A percentile compares a stretch with the other conserved stretches of the same genome.
These are phyloP conservation scores for Benthosema pterotum DNA, from an alignment of 2,797 vertebrate species.

Conservation along the genomic window DNA sequence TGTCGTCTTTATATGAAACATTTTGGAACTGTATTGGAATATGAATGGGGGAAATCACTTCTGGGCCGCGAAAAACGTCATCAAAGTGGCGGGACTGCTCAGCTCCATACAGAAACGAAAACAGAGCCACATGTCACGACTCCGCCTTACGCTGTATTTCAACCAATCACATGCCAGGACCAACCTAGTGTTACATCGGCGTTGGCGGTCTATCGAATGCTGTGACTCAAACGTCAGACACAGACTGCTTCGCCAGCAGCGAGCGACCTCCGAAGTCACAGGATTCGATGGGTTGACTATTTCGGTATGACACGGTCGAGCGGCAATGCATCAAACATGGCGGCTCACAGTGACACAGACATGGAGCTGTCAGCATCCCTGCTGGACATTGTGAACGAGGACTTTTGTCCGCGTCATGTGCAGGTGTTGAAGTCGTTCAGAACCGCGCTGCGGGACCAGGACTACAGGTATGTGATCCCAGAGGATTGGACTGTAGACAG, in stretches of 20 bases:
- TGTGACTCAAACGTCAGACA: too few relatives aligned
- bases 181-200: background rate
- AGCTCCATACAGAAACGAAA: slow-evolving; percentile 24
- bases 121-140: slow-evolving; percentile 57
- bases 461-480: slow-evolving; percentile 69
- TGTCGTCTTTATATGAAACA: too few relatives aligned
- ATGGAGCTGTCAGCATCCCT: slow-evolving; percentile 41
- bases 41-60: too few relatives aligned
- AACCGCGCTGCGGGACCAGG: slow-evolving; percentile 64
- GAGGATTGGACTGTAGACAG: too few relatives aligned
- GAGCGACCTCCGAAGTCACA: too few relatives aligned
- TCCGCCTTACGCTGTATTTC: slow-evolving; percentile 23
- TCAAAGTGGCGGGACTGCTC: too few relatives aligned
- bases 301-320: background rate
- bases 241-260: too few relatives aligned
- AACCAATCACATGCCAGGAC: slow-evolving; percentile 50
- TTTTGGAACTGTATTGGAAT: too few relatives aligned
- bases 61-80: too few relatives aligned
- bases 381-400: slow-evolving; percentile 57
- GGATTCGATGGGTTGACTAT: too few relatives aligned
- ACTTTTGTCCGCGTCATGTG: slow-evolving; percentile 57
- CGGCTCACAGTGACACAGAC: slow-evolving; percentile 46
- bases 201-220: too few relatives aligned
- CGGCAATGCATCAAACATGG: slow-evolving; percentile 67
- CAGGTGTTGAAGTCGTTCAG: slow-evolving; percentile 67